Evolutionary conservation across 2,888 invertebrate genomes (phyloP).

Genomic region (Parnassius mnemosyne): DNA sequence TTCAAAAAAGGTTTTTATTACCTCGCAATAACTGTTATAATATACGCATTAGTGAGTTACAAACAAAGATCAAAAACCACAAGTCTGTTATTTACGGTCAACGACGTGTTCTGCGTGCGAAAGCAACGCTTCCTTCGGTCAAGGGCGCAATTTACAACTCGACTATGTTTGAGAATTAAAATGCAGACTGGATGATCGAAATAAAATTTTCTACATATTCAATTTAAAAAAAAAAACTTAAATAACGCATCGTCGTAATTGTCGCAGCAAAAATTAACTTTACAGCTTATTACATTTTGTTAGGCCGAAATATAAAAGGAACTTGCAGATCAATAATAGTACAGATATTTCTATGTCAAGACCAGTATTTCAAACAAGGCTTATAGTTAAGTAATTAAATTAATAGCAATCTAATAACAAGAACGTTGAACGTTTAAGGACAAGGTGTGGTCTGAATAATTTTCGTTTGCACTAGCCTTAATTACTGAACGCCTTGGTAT

Average conservation of each 20-base stretch:
- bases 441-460: conserved; percentile 24
- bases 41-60: conserved; percentile 8
- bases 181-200: not conserved
- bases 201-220: not conserved
- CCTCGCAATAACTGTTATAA: conserved; percentile 1
- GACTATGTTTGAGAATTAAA: conserved; percentile 2
- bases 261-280: too few relatives aligned
- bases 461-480: conserved; percentile 5
- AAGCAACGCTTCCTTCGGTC: conserved; percentile 18
- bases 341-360: conserved; percentile 14
- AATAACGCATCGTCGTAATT: not conserved
- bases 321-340: not conserved
- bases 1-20: conserved; percentile 1
- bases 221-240: not conserved
- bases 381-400: conserved; percentile 15
- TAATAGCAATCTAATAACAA: conserved; percentile 8
- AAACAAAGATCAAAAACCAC: conserved; percentile 8
- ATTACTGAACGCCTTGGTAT: not conserved
- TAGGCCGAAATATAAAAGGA: not conserved
- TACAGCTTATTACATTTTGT: too few relatives aligned
- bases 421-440: conserved; percentile 2
- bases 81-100: conserved; percentile 23
- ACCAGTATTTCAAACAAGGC: conserved; percentile 11
- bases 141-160: conserved; percentile 24
- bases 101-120: conserved; percentile 24